Evolutionary conservation across 2,113 vertebrate genomes (phyloP).

Genomic region (Callopanchax toddi): DNA sequence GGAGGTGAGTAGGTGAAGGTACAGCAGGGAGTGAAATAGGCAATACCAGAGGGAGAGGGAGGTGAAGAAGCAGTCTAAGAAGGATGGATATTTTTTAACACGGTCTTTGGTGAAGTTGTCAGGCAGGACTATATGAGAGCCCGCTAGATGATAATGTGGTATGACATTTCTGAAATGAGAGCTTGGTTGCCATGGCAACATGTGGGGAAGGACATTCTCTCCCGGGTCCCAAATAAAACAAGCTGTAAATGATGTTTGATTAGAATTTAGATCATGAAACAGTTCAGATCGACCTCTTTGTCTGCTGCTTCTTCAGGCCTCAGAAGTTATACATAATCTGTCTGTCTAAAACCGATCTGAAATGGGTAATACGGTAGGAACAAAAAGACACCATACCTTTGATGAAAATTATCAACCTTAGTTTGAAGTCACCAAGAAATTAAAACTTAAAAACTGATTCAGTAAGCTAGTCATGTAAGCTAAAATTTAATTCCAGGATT

Average conservation of each 20-base stretch:
- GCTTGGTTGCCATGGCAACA: slow-evolving; percentile 96
- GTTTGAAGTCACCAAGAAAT: too few species aligned
- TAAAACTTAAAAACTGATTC: too few species aligned
- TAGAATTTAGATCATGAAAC: slow-evolving; percentile 99
- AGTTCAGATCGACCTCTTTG: slow-evolving; percentile 85
- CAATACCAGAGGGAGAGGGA: slow-evolving; percentile 47
- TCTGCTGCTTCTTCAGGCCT: slow-evolving; percentile 68
- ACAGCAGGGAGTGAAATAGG: slow-evolving; percentile 56
- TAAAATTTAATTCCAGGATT: too few species aligned
- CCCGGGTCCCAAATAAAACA: slow-evolving; percentile 98
- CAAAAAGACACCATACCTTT: too few species aligned
- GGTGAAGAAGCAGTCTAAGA: too few species aligned
- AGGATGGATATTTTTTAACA: slow-evolving; percentile 81
- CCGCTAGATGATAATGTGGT: slow-evolving; percentile 96
- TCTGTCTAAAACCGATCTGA: too few species aligned
- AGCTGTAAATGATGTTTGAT: slow-evolving; percentile 99
- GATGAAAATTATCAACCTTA: too few species aligned
- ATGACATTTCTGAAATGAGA: slow-evolving; percentile 99
- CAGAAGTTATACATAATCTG: too few species aligned
- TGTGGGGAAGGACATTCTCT: slow-evolving; percentile 91
- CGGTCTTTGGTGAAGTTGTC: slow-evolving; percentile 92
- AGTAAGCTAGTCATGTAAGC: too few species aligned
- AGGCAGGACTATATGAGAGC: slow-evolving; percentile 91
- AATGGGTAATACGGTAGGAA: too few species aligned
- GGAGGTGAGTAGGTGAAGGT: slow-evolving; percentile 39